These are phyloP conservation scores for Peribatodes rhomboidaria DNA, from an alignment of 2,888 invertebrate species.

Conservation along the genomic window DNA sequence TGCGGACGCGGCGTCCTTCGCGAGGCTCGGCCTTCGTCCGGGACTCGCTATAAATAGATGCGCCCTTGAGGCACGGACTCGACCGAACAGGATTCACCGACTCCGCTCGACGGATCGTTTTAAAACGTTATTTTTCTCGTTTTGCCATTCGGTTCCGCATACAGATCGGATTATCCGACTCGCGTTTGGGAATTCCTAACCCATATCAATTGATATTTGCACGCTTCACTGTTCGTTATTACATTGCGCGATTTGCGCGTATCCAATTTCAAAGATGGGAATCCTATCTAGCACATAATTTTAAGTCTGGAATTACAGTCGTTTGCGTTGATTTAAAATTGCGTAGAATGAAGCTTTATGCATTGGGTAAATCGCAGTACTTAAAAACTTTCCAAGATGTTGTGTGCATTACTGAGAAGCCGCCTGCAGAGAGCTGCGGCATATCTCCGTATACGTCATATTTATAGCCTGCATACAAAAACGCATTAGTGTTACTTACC, in stretches of 20 bases:
- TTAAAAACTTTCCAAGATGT: constrained; percentile 32
- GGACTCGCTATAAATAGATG: constrained; percentile 78
- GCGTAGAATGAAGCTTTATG: constrained; percentile 6
- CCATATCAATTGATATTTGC: constrained; percentile 31
- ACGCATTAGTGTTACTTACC: constrained; percentile 75
- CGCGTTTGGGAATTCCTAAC: constrained; percentile 12
- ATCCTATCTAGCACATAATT: constrained; percentile 25
- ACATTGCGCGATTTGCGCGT: constrained; percentile 24
- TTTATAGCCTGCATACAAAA: constrained; percentile 75
- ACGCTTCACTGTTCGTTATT: constrained; percentile 38
- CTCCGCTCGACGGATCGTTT: constrained; percentile 53
- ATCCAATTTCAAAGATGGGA: constrained; percentile 30
- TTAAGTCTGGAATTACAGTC: constrained; percentile 11
- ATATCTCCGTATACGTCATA: constrained; percentile 70
- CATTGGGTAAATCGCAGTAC: constrained; percentile 4
- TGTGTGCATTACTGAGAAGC: constrained; percentile 23
- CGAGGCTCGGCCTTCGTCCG: constrained; percentile 59
- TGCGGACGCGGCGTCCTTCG: constrained; percentile 58
- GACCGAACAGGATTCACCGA: constrained; percentile 80
- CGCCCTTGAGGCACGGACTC: constrained; percentile 75
- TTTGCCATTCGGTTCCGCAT: constrained; percentile 24
- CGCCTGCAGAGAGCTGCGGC: constrained; percentile 23
- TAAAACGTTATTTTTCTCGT: constrained; percentile 43
- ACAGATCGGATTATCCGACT: not conserved
- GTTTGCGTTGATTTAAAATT: constrained; percentile 21